A percentile compares a stretch with the other conserved stretches of the same genome.
phyloP scores from a whole-genome alignment of 1,140 invertebrate genomes.

The Telenomus remus region DNA sequence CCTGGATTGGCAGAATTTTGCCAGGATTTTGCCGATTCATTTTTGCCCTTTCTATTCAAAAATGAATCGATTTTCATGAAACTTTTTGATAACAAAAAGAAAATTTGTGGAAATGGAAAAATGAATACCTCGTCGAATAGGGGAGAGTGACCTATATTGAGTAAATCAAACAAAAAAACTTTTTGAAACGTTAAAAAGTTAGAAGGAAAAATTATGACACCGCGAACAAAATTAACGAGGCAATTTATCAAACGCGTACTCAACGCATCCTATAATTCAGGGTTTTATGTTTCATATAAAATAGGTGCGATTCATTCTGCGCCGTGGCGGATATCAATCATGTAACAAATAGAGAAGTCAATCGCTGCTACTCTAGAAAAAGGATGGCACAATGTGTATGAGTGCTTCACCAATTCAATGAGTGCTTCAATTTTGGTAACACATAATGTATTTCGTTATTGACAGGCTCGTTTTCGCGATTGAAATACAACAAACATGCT shows the following conservation, averaged over 20 bases:
- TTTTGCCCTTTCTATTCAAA: background rate
- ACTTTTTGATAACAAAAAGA: too few relatives aligned
- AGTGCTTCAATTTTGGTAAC: slow-evolving; percentile 52
- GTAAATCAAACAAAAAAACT: slow-evolving; percentile 26
- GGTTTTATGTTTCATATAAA: slow-evolving; percentile 56
- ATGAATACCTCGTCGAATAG: background rate
- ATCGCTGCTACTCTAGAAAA: slow-evolving; percentile 58
- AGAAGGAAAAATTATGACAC: slow-evolving; percentile 37
- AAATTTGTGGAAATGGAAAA: too few relatives aligned
- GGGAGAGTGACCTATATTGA: too few relatives aligned
- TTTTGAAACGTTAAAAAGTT: background rate
- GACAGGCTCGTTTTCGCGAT: slow-evolving; percentile 46
- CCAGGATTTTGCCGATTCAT: too few relatives aligned
- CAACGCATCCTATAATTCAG: slow-evolving; percentile 52
- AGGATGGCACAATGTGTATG: slow-evolving; percentile 52
- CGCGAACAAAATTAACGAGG: slow-evolving; percentile 53
- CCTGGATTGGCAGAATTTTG: background rate
- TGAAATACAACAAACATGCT: slow-evolving; percentile 34
- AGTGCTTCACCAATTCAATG: slow-evolving; percentile 57
- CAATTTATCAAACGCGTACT: slow-evolving; percentile 50
- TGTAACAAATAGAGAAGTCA: slow-evolving; percentile 57
- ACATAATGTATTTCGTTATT: slow-evolving; percentile 56
- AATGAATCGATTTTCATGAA: too few relatives aligned
- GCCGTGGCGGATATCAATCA: slow-evolving; percentile 56
- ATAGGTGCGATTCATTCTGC: slow-evolving; percentile 56